Percentiles rank a stretch among this genome's conserved stretches.
phyloP scores from a whole-genome alignment of 2,113 vertebrate genomes.

The Megaptera novaeangliae region DNA sequence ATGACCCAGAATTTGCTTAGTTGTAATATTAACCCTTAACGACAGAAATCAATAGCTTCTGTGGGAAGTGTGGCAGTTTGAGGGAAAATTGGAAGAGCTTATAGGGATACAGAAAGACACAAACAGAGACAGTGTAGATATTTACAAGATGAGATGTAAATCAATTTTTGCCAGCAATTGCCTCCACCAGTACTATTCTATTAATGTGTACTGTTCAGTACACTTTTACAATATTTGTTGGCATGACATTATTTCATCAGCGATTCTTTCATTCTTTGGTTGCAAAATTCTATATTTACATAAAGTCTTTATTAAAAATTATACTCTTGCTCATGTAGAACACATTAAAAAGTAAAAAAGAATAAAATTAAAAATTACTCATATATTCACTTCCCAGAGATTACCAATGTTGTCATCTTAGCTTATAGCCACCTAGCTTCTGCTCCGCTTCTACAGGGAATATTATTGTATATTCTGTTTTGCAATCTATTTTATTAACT shows the following conservation, averaged over 20 bases:
- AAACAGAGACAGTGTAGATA: background rate
- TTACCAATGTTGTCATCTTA: background rate
- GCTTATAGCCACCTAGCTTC: background rate
- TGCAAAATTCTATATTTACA: background rate
- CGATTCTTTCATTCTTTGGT: background rate
- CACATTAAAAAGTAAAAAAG: background rate
- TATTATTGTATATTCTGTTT: background rate
- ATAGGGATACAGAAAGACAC: background rate
- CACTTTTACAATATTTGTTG: background rate
- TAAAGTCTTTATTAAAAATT: background rate
- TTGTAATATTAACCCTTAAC: background rate
- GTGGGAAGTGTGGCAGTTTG: background rate
- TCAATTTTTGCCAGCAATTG: background rate
- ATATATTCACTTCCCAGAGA: background rate
- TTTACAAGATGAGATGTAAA: background rate
- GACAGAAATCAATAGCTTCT: background rate
- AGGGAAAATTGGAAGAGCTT: background rate
- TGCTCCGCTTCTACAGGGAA: background rate
- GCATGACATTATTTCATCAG: background rate
- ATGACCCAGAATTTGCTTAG: background rate
- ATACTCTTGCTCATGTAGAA: background rate
- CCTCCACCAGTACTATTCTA: background rate
- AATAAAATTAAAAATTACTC: background rate
- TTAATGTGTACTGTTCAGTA: background rate
- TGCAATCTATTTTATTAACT: background rate